phyloP scores from a whole-genome alignment of 1,140 invertebrate species.

The Pseudomyrmex cubaensis region DNA sequence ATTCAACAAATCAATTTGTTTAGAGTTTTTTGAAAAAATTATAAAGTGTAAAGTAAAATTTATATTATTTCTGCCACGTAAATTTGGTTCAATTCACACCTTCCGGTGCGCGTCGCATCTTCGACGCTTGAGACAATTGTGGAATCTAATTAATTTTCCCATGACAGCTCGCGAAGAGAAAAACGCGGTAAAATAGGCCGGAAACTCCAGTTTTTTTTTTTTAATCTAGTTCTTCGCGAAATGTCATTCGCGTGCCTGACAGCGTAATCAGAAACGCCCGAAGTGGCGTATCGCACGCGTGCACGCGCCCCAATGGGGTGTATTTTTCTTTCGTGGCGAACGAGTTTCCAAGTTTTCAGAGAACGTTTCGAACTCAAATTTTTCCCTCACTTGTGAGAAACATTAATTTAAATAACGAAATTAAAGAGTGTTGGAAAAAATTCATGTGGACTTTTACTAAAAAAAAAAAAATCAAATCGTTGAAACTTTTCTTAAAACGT shows the following conservation, averaged over 20 bases:
- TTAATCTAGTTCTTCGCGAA: constrained; percentile 25
- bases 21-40: background rate
- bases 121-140: background rate
- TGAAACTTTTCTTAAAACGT: too few species aligned
- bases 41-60: background rate
- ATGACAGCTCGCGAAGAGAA: background rate
- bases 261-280: constrained; percentile 3
- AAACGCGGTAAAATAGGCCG: constrained; percentile 13
- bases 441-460: background rate
- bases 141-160: background rate
- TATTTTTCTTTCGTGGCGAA: constrained; percentile 14
- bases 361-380: background rate
- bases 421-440: background rate
- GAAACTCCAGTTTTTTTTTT: constrained; percentile 12
- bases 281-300: background rate
- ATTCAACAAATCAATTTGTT: too few species aligned
- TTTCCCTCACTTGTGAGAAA: background rate
- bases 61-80: background rate
- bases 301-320: background rate
- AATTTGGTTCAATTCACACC: background rate
- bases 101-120: background rate
- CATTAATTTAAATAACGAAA: background rate
- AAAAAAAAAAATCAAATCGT: too few species aligned
- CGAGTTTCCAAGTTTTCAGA: background rate
- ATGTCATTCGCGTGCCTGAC: constrained; percentile 1